A percentile compares a stretch with the other conserved stretches of the same genome.
Conservation (phyloP, 2,113 vertebrate species). For the Chaenogobius annularis region DNA sequence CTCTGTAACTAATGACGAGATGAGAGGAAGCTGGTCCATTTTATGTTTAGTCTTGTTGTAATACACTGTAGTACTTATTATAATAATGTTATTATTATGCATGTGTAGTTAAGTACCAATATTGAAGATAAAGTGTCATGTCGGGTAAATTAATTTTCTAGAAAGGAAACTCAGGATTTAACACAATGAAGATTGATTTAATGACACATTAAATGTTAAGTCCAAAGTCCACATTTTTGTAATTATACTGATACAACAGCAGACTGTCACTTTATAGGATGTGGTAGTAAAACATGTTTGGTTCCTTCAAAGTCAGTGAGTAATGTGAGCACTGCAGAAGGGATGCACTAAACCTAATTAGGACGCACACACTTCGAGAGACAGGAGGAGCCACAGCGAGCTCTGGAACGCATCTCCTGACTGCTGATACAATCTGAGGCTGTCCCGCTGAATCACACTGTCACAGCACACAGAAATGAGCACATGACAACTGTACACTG, state of each 20-base stretch:
- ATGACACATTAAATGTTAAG: too few relatives aligned
- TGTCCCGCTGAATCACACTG: not conserved
- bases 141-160: too few relatives aligned
- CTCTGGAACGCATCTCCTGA: constrained; percentile 21
- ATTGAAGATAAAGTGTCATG: too few relatives aligned
- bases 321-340: not conserved
- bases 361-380: constrained; percentile 16
- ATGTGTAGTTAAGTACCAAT: too few relatives aligned
- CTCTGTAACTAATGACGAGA: not conserved
- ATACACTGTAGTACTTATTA: too few relatives aligned
- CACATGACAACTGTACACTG: not conserved
- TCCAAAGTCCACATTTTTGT: too few relatives aligned
- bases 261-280: not conserved
- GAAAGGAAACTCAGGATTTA: too few relatives aligned
- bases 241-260: constrained; percentile 27
- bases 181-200: too few relatives aligned
- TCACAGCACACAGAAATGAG: not conserved
- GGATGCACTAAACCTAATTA: constrained; percentile 24
- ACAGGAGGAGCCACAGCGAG: constrained; percentile 17
- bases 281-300: not conserved
- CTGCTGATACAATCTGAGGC: constrained; percentile 14
- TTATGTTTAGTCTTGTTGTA: not conserved
- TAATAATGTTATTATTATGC: too few relatives aligned
- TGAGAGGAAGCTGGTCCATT: constrained; percentile 11
- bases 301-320: constrained; percentile 1